Base-by-base conservation (phyloP, 2,888 invertebrate species). In the Phrixothrix hirtus region DNA sequence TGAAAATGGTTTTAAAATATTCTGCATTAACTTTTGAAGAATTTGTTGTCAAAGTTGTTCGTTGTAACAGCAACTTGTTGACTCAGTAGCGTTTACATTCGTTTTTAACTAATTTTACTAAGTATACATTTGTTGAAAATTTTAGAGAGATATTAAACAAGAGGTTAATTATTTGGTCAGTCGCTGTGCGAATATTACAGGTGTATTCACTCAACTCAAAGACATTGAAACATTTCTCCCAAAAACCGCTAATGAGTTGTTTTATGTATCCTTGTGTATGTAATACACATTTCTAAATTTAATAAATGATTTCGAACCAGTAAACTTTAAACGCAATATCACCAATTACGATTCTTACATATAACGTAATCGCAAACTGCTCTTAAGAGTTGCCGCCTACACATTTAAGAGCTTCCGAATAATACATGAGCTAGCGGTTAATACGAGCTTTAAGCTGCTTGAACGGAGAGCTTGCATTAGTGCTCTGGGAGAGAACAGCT, bases 351-450 rank as follows among this genome's bases (percentile, higher is more conserved):
- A 66, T 66, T 66, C 67, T 68, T 70, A 60, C 56, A 58, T 46
- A 55, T 25, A 21, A 37, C 57, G 57, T 69, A 70, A 72, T 70
- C 69, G 63, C 67, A 68, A 70, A 70, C 68, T 70, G 69, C 70
- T 70, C 66, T 70, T 69, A 68, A 68, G 68, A 67, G 65, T 67
- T 64, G 59, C 66, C 68, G 66, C 65, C 68, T 68, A 64, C 66
- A 60, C 67, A 65, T 69, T 72, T 70, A 71, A 70, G 69, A 69
- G 68, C 69, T 64, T 60, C 55, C 65, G 71, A 74, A 74, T 74
- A 72, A 73, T 74, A 71, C 70, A 74, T 74, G 71, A 73, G 68
- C 66, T 65, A 62, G 52, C 55, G 70, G 68, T 71, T 71, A 70
- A 72, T 72, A 70, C 69, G 63, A 68, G 70, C 66, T 70, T 69